Percentiles rank a stretch among this genome's conserved stretches.
Evolutionary conservation across 2,797 vertebrate species (phyloP).

Genomic region (Graptemys geographica): DNA sequence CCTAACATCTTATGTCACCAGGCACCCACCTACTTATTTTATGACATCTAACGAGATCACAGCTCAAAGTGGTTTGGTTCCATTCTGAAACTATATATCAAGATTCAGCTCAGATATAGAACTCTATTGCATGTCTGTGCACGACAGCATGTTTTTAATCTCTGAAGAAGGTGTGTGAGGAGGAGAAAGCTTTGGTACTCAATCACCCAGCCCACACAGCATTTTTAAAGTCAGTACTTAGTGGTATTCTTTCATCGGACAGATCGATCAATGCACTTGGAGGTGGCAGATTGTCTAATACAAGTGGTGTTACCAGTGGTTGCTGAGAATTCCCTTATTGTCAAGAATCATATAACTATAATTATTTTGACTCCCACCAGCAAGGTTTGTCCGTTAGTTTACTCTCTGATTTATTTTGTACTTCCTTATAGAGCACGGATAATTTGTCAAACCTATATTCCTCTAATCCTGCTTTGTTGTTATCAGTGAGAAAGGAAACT

Average conservation of each 20-base stretch:
- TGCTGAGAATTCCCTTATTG: slow-evolving; percentile 33
- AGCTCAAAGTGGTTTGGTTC: neutral
- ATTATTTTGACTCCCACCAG: slow-evolving; percentile 55
- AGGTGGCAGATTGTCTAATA: slow-evolving; percentile 28
- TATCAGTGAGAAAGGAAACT: neutral
- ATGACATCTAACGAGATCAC: neutral
- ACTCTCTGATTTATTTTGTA: slow-evolving; percentile 50
- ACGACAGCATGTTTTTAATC: neutral
- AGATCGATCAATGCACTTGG: slow-evolving; percentile 37
- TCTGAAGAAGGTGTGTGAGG: neutral
- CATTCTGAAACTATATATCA: neutral
- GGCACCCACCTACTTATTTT: neutral
- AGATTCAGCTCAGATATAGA: neutral
- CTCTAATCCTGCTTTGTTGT: neutral
- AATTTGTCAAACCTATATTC: slow-evolving; percentile 31
- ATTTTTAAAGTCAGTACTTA: slow-evolving; percentile 53
- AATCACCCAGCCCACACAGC: slow-evolving; percentile 30
- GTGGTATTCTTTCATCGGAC: slow-evolving; percentile 19
- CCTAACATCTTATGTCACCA: too few relatives aligned
- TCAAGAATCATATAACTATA: slow-evolving; percentile 27
- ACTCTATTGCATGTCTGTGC: neutral
- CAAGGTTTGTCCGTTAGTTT: neutral
- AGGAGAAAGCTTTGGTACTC: slow-evolving; percentile 23
- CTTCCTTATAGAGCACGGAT: neutral
- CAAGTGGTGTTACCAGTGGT: slow-evolving; percentile 7